Evolutionary conservation across 2,113 vertebrate genomes (phyloP).

Genomic region (Stegostoma tigrinum): DNA sequence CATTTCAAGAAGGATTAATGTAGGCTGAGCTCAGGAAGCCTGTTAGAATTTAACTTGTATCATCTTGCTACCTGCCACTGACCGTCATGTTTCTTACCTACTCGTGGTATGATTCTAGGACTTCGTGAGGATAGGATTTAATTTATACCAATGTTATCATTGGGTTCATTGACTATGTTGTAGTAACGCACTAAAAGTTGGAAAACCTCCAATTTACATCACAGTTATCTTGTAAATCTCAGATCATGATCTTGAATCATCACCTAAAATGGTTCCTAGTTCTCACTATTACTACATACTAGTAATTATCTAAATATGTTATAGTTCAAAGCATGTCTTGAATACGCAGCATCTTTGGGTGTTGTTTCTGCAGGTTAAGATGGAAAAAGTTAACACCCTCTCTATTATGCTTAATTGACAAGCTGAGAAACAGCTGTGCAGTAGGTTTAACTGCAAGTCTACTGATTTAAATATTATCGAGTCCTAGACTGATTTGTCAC

Average conservation of each 20-base stretch:
- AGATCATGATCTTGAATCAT: not conserved
- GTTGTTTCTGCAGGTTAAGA: not conserved
- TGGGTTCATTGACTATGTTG: not conserved
- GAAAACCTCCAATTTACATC: not conserved
- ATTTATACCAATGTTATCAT: not conserved
- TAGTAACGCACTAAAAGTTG: not conserved
- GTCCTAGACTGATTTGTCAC: not conserved
- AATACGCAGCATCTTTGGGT: not conserved
- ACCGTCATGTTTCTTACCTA: not conserved
- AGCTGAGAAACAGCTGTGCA: not conserved
- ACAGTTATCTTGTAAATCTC: not conserved
- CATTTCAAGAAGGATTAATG: not conserved
- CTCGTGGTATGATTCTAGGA: no score
- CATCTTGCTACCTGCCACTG: not conserved
- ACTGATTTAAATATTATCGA: not conserved
- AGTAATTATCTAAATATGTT: not conserved
- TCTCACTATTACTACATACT: no score
- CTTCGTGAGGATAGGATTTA: not conserved
- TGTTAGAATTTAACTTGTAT: no score
- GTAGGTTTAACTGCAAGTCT: not conserved
- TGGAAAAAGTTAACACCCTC: not conserved
- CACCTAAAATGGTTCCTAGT: not conserved
- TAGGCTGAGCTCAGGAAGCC: not conserved
- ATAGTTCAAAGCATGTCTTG: not conserved
- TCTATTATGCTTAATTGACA: not conserved